Evolutionary conservation across 1,140 invertebrate species (phyloP).

Genomic region (Alviniconcha marisindica): DNA sequence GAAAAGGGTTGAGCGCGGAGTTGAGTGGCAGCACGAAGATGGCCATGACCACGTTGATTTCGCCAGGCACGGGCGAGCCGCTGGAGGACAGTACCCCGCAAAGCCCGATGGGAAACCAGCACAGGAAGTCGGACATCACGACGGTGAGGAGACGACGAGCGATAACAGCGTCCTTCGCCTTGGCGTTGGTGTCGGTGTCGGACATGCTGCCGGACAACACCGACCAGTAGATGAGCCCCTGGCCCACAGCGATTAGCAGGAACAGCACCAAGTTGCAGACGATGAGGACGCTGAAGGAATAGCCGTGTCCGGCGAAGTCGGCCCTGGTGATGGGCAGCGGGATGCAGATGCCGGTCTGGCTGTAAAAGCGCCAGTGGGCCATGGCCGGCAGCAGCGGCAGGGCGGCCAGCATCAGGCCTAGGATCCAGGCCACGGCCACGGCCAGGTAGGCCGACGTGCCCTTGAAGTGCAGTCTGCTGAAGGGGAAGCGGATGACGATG

Average conservation of each 20-base stretch:
- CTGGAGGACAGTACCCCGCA: neutral
- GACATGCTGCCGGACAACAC: neutral
- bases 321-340: conserved; percentile 38
- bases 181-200: neutral
- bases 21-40: conserved; percentile 13
- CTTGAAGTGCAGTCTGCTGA: conserved; percentile 38
- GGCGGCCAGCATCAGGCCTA: conserved; percentile 37
- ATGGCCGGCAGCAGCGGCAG: conserved; percentile 47
- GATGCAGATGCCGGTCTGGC: conserved; percentile 40
- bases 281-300: conserved; percentile 39
- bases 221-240: conserved; percentile 50
- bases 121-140: neutral
- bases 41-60: neutral
- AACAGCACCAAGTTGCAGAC: conserved; percentile 42
- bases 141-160: neutral
- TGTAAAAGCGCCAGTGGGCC: conserved; percentile 45
- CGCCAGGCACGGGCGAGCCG: neutral
- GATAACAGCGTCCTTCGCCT: neutral
- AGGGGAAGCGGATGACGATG: conserved; percentile 56
- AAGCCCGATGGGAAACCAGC: conserved; percentile 19
- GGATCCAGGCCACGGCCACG: conserved; percentile 34
- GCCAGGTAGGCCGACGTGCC: conserved; percentile 23
- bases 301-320: conserved; percentile 28
- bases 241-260: conserved; percentile 39
- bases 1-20: conserved; percentile 1